A percentile compares a stretch with the other conserved stretches of the same genome.
Evolutionary conservation across 2,797 vertebrate species (phyloP).

Genomic region (Xenentodon cancila): DNA sequence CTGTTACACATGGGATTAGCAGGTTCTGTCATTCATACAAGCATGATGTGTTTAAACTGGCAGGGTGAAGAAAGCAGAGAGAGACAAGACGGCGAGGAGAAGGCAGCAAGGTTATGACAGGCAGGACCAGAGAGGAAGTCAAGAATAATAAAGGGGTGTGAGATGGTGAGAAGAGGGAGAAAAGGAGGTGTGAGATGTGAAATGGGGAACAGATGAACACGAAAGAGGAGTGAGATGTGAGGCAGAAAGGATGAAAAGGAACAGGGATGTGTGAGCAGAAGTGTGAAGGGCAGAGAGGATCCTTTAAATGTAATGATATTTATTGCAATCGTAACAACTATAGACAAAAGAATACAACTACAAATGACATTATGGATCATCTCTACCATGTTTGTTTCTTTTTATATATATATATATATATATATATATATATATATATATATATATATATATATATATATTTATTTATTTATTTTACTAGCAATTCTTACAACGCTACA

Average conservation of each 20-base stretch:
- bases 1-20: slow-evolving; percentile 76
- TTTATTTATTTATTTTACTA: too few relatives aligned
- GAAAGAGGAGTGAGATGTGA: slow-evolving; percentile 31
- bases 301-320: too few relatives aligned
- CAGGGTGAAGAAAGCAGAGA: slow-evolving; percentile 36
- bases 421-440: too few relatives aligned
- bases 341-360: too few relatives aligned
- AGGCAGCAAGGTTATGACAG: slow-evolving; percentile 33
- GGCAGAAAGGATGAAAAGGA: slow-evolving; percentile 36
- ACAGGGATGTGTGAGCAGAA: slow-evolving; percentile 49
- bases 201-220: slow-evolving; percentile 36
- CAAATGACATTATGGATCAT: too few relatives aligned
- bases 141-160: slow-evolving; percentile 28
- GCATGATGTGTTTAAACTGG: slow-evolving; percentile 66
- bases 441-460: too few relatives aligned
- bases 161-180: slow-evolving; percentile 17
- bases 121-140: slow-evolving; percentile 26
- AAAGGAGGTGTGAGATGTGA: slow-evolving; percentile 31
- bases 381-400: too few relatives aligned
- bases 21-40: slow-evolving; percentile 65
- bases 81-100: slow-evolving; percentile 29
- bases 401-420: too few relatives aligned
- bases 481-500: too few relatives aligned
- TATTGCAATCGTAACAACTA: too few relatives aligned
- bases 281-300: slow-evolving; percentile 37